phyloP scores from a whole-genome alignment of 2,888 invertebrate genomes.

The Mimachlamys varia region DNA sequence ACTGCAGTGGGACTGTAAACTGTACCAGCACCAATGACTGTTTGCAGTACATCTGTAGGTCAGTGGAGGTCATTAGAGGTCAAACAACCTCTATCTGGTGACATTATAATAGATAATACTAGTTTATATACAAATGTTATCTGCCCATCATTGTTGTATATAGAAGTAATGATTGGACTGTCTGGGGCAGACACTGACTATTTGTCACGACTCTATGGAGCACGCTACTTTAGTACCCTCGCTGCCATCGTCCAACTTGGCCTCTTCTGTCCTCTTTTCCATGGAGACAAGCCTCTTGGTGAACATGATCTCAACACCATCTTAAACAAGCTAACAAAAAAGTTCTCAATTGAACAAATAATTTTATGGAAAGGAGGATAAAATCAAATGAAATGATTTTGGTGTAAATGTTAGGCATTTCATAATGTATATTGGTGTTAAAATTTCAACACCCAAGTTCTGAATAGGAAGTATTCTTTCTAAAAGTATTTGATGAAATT shows the following conservation, averaged over 20 bases:
- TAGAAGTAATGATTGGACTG: neutral
- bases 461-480: too few species aligned
- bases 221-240: neutral
- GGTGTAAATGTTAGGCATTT: too few species aligned
- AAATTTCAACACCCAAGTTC: too few species aligned
- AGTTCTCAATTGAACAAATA: too few species aligned
- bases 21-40: neutral
- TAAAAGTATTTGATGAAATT: too few species aligned
- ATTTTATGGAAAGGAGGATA: too few species aligned
- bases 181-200: neutral
- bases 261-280: neutral
- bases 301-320: neutral
- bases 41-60: neutral
- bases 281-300: neutral
- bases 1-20: neutral
- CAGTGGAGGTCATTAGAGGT: constrained; percentile 17
- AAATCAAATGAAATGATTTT: too few species aligned
- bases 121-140: neutral
- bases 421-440: too few species aligned
- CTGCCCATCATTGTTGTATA: constrained; percentile 6
- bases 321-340: too few species aligned
- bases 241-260: neutral
- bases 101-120: neutral
- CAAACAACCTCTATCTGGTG: neutral
- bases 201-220: neutral